Percentiles rank a stretch among this genome's conserved stretches.
phyloP scores from a whole-genome alignment of 2,113 vertebrate species.

The Oncorhynchus keta region DNA sequence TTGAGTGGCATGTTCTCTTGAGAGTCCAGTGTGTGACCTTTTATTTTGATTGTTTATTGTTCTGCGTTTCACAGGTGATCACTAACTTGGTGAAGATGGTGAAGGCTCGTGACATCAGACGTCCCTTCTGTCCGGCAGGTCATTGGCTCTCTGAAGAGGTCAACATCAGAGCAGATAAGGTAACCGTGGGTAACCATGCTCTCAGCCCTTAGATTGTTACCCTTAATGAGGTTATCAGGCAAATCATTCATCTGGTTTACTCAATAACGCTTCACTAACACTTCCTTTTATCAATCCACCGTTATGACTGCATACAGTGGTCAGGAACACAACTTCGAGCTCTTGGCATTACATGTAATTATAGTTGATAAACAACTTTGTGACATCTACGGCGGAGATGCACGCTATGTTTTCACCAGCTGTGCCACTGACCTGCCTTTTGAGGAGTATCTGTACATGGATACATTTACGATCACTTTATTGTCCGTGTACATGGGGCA shows the following conservation, averaged over 20 bases:
- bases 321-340: no score
- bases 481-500: not conserved
- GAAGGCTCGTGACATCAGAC: constrained; percentile 92
- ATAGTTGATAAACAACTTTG: no score
- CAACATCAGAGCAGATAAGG: constrained; percentile 97
- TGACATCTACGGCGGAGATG: no score
- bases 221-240: not conserved
- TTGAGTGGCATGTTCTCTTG: not conserved
- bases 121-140: constrained; percentile 91
- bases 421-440: no score
- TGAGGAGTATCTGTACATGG: no score
- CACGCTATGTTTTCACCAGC: no score
- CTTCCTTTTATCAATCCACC: no score
- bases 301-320: no score
- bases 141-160: constrained; percentile 97
- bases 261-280: not conserved
- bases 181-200: constrained; percentile 74
- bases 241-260: not conserved
- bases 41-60: not conserved
- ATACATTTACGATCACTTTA: no score
- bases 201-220: not conserved
- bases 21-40: not conserved
- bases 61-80: constrained; percentile 81
- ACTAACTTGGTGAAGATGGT: constrained; percentile 99
- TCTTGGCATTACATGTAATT: no score